These are phyloP conservation scores for Hylomyscus alleni DNA, from an alignment of 2,797 vertebrate species.

Conservation along the genomic window DNA sequence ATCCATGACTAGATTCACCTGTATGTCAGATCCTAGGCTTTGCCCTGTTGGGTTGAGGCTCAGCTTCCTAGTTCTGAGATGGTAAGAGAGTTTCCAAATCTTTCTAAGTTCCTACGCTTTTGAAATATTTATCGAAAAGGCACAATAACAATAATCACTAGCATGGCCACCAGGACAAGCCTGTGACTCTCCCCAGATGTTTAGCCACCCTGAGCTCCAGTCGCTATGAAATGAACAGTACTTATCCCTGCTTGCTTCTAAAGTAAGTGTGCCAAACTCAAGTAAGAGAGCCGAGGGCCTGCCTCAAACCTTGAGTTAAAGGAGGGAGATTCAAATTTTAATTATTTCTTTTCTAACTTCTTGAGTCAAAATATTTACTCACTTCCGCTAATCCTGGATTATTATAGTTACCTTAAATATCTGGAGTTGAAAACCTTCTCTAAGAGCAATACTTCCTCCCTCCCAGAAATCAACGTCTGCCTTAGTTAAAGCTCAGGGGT, in stretches of 20 bases:
- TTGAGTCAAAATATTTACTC: constrained; percentile 21
- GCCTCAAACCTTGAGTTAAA: background rate
- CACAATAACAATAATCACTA: background rate
- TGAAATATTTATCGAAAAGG: constrained; percentile 17
- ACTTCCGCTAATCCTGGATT: constrained; percentile 33
- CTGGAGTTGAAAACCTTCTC: constrained; percentile 4
- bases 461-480: constrained; percentile 35
- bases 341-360: background rate
- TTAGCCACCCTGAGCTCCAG: background rate
- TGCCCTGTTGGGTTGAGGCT: background rate
- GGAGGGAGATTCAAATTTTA: background rate
- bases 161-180: constrained; percentile 1
- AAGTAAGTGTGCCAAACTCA: background rate
- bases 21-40: background rate
- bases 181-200: background rate
- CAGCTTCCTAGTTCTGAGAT: background rate
- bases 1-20: background rate
- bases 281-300: background rate
- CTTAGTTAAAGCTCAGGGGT: background rate
- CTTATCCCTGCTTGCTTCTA: background rate
- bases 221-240: background rate
- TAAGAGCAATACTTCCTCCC: background rate
- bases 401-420: constrained; percentile 40
- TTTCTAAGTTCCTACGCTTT: constrained; percentile 1
- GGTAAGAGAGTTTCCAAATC: background rate